Evolutionary conservation across 92 coral and sea anemone species (phyloP), one percentile per base, ranked within the genome.

Genomic region (Diadumene lineata): DNA sequence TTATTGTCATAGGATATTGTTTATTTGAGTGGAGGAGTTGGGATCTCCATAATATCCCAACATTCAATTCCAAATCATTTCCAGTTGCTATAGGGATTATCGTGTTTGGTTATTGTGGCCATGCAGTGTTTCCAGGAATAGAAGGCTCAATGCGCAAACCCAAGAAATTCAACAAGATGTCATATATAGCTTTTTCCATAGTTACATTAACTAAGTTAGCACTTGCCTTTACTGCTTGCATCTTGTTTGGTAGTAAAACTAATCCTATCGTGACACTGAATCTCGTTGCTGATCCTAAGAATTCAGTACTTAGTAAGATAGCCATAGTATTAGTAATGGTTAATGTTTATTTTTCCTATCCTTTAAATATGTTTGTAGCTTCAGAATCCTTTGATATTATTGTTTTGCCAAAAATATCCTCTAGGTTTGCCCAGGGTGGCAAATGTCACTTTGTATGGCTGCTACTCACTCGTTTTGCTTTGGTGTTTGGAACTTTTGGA

Each of bases 81-180:
- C 93, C 97, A n/a, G 31, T 88, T 31, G 89, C 93, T 25, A 26
- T 88, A 16, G 97, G 90, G 22, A 91, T 91, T 22, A 82, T 91
- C 53, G 76, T 88, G 57, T 91, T 80, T 81, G 83, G 93, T 7
- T 84, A 74, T 68, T 69, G 82, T 55, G 97, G 97, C 3, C 97
- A 91, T 75, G 63, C 90, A 18, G 87, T 91, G 0, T 91, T 91
- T 74, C 88, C 97, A 46, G 92, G 92, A 30, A 80, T 91, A 8
- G 93, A 91, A 57, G 92, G 88, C 21, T 91, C 88, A 43, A 91
- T 91, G 97, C 82, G 84, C 18, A 73, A 91, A 44, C 97, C 93
- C 34, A 83, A 72, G 62, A 70, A 88, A 38, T 91, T 81, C 72
- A 88, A 84, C 33, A 84, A 88, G 78, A 68, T 91, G 18, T 32